These are phyloP conservation scores for Eurystomus gularis DNA, from an alignment of 2,113 vertebrate species.

Conservation along the genomic window DNA sequence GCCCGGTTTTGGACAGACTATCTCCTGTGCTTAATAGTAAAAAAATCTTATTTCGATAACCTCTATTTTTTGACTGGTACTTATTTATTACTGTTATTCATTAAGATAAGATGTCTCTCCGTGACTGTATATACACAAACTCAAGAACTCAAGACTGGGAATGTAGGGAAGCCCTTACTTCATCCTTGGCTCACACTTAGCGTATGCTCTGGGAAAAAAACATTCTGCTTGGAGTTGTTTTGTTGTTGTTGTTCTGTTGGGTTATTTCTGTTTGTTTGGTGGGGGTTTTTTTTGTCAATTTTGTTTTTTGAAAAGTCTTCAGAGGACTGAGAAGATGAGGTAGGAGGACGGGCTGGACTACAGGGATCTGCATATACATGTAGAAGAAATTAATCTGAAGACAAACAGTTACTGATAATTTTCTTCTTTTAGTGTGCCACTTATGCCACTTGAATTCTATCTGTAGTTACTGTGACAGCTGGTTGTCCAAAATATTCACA, in stretches of 20 bases:
- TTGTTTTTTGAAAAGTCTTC: not conserved
- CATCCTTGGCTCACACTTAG: not conserved
- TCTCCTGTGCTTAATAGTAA: not conserved
- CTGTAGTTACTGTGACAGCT: rapidly evolving
- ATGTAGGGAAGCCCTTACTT: not conserved
- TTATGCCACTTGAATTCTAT: not conserved
- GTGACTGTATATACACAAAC: not conserved
- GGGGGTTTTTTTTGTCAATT: not conserved
- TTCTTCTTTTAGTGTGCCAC: not conserved
- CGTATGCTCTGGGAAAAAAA: not conserved
- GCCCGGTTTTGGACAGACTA: not conserved
- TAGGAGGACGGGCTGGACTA: not conserved
- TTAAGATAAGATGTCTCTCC: not conserved
- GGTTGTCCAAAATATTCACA: not conserved
- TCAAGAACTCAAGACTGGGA: not conserved
- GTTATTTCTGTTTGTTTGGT: too few relatives aligned
- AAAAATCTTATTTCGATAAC: not conserved
- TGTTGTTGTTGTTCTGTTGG: too few relatives aligned
- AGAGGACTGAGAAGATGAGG: not conserved
- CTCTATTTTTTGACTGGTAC: not conserved
- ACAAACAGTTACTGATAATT: not conserved
- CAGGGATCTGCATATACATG: not conserved
- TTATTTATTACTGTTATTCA: not conserved
- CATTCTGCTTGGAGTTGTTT: not conserved
- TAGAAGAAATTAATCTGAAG: not conserved